phyloP scores from a whole-genome alignment of 2,888 invertebrate species.

The Rhagophthalmus giganteus region DNA sequence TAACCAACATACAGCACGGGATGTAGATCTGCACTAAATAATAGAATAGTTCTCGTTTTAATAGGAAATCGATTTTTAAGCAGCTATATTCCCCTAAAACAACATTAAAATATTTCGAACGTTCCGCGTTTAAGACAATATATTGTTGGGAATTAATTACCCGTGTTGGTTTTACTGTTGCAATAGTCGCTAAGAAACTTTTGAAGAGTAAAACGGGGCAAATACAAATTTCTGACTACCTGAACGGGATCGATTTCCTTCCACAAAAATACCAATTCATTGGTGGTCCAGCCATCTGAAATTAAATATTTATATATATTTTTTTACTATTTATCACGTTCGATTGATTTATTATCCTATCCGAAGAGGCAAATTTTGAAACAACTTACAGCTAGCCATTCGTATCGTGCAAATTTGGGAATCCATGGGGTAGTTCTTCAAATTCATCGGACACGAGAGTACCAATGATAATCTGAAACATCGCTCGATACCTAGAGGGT shows the following conservation, averaged over 20 bases:
- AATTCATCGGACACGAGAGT: neutral
- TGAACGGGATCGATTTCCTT: constrained; percentile 95
- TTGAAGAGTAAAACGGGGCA: constrained; percentile 92
- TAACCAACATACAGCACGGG: constrained; percentile 97
- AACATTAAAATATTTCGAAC: constrained; percentile 40
- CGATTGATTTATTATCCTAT: neutral
- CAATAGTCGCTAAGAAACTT: constrained; percentile 95
- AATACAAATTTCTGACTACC: constrained; percentile 89
- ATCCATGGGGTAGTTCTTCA: neutral
- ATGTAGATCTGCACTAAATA: constrained; percentile 99
- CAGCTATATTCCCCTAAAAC: constrained; percentile 96
- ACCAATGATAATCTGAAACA: neutral
- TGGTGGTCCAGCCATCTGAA: constrained; percentile 96
- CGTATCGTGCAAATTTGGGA: neutral
- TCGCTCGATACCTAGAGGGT: no score
- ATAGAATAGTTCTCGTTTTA: constrained; percentile 98
- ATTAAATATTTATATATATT: constrained; percentile 15
- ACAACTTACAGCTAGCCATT: neutral
- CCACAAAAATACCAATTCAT: constrained; percentile 95
- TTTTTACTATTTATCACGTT: neutral
- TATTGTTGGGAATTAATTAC: constrained; percentile 56
- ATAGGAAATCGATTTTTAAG: constrained; percentile 91
- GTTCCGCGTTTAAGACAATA: no score
- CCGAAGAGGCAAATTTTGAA: neutral
- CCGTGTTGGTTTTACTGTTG: constrained; percentile 95